Base-by-base conservation (phyloP, 1,140 invertebrate species). In the Caligus rogercresseyi region DNA sequence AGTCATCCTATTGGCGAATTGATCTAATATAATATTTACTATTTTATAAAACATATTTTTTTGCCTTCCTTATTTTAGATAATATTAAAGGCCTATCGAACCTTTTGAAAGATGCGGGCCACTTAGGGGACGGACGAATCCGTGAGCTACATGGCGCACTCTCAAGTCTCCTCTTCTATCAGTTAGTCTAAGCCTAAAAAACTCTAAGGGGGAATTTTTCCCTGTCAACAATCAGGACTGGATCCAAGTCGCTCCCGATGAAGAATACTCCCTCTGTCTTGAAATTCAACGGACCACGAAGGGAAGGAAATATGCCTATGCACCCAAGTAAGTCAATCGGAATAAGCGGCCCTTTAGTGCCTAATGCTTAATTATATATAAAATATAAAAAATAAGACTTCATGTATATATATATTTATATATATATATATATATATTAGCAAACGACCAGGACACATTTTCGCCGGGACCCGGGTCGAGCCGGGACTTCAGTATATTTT, bases 241-340 rank as follows among this genome's bases (percentile, higher is more conserved):
- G 78, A 71, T 84, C 13, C 69, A 76, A n/a, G 72, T 89, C 25
- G 78, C 80, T 67, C 77, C 79, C 61, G 79, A 66, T 24, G 75
- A 81, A 72, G 85, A 87, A 68, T 91, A 86, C 71, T 81, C 81
- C 0, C 70, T 89, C 21, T 71, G 76, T 11, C 70, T 87, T 13
- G 59, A 70, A 18, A 67, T 77, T 2, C 61, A 52, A 14, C 67
- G 73, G 64, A 18, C 56, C 25, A 68, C 66, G 59, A 65, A 63
- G 43, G 25, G 65, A 2, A 64, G 64, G 18, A 53, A 58, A 14
- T 14, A 60, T 18, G 57, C 3, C 15, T 60, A n/a, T 60, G 57
- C 57, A 14, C 57, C 57, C 2, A 60, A 43, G 57, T 60, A 60
- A 43, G 21, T 23, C 11, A 55, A 19, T 13, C n/a, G 11, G n/a